A percentile compares a stretch with the other conserved stretches of the same genome.
Conservation (phyloP, 1,140 invertebrate species). For the Drosophila navojoa region DNA sequence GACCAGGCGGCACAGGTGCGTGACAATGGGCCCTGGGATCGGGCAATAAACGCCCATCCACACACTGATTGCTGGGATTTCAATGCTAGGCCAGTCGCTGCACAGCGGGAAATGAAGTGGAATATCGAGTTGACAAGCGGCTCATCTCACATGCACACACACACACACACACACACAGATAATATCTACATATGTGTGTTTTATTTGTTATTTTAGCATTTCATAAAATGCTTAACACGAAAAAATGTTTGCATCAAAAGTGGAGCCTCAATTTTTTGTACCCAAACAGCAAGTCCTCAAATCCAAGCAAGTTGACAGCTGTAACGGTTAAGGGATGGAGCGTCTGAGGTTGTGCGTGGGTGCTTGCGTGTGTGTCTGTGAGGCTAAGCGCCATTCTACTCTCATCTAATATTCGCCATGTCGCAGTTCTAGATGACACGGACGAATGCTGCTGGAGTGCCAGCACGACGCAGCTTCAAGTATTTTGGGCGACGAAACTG, state of each 20-base stretch:
- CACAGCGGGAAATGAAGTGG: conserved; percentile 58
- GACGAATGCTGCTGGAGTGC: conserved; percentile 16
- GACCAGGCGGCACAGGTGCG: conserved; percentile 33
- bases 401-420: conserved; percentile 37
- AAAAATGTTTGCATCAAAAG: conserved; percentile 54
- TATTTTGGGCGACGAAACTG: conserved; percentile 20
- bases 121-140: conserved; percentile 63
- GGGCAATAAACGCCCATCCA: conserved; percentile 26
- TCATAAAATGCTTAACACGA: conserved; percentile 52
- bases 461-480: conserved; percentile 1
- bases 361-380: background rate
- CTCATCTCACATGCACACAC: background rate
- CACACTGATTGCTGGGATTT: conserved; percentile 15
- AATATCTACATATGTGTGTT: background rate
- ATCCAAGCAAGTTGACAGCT: conserved; percentile 32
- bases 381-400: background rate
- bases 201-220: conserved; percentile 28
- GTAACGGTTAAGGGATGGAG: conserved; percentile 28
- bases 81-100: conserved; percentile 44
- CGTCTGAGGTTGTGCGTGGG: background rate
- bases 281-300: conserved; percentile 28
- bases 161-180: too few relatives aligned
- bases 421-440: conserved; percentile 25
- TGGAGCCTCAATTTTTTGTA: conserved; percentile 39
- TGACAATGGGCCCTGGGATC: conserved; percentile 55